Conservation (phyloP, 2,797 vertebrate species). For the Fistularia commersonii region DNA sequence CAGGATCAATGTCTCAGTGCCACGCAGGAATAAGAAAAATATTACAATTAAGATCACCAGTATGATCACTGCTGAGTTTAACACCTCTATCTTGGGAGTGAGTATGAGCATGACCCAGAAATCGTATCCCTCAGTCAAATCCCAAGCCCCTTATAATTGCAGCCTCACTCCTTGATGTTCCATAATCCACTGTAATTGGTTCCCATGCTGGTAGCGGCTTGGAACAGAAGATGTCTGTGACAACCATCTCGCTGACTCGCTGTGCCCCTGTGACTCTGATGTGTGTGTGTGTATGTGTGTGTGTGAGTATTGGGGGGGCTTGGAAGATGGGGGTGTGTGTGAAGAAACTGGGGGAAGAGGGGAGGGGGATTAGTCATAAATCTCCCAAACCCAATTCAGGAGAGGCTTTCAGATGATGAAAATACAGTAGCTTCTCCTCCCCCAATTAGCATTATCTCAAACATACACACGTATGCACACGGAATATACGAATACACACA, state of each 20-base stretch:
- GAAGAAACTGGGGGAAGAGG: conserved; percentile 6
- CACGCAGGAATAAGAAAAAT: conserved; percentile 6
- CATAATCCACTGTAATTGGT: conserved; percentile 48
- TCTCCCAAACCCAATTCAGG: conserved; percentile 46
- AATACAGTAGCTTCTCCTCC: conserved; percentile 22
- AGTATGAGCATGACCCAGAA: conserved; percentile 16
- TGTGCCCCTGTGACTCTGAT: conserved; percentile 12
- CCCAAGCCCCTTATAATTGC: conserved; percentile 50
- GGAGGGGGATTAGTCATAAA: conserved; percentile 51
- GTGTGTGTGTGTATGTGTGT: background rate
- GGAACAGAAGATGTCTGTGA: conserved; percentile 21
- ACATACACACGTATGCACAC: too few species aligned
- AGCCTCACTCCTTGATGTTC: conserved; percentile 42
- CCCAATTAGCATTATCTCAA: conserved; percentile 29
- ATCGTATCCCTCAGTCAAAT: conserved; percentile 17
- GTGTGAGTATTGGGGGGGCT: background rate
- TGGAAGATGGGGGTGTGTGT: background rate
- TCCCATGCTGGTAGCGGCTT: conserved; percentile 14
- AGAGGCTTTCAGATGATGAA: conserved; percentile 24
- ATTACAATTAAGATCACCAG: conserved; percentile 25
- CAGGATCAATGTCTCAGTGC: background rate
- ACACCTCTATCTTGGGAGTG: conserved; percentile 8
- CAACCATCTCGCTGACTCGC: conserved; percentile 11
- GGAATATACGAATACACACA: too few species aligned
- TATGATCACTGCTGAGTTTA: conserved; percentile 31